Evolutionary conservation across 2,888 invertebrate genomes (phyloP), one percentile per base, ranked within the genome.

Genomic region (Hydroisotoma schaefferi): DNA sequence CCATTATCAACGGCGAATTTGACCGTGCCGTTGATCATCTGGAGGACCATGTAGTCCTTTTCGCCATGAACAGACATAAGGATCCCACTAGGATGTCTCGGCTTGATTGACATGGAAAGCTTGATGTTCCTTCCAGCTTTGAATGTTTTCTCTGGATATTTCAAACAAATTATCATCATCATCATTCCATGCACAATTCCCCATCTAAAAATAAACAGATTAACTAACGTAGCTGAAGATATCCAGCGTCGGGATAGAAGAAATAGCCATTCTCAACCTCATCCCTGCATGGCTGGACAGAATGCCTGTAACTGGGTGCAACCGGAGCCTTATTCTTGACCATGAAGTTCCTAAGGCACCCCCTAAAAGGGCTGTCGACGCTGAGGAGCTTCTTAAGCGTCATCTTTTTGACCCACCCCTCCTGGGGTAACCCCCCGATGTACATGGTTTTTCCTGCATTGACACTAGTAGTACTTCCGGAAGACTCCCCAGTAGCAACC

Each of bases 1-100:
- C 89, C 88, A 73, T 90, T 89, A 70, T 91, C 90, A 1, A 89
- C 91, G 1, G 86, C 85, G 72, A 93, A 87, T 61, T 85, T 84
- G 23, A 98, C 83, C 58, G 86, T 84, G 64, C 95, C 94, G 71
- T 94, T 85, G 2, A 90, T 80, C 80, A 98, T 81, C 76, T 98
- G 94, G 53, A 98, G 79, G 0, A 94, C 82, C 68, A 97, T 80
- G 76, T 85, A 94, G 74, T 95, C 92, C 58, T 82, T 84, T 68
- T 80, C 83, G 18, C 91, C 90, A 75, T 93, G 89, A 2, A 92
- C 90, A 2, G 92, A 87, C 68, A 94, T 81, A 46, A 99, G 77
- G 22, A 97, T 81, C 2, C 97, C 98, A 1, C 88, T 86, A 4
- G 85, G 82, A 69, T 87, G 85, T 20, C 95, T 83, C 0, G 95